Evolutionary conservation across 2,113 vertebrate species (phyloP).

Genomic region (Leptocoma aspasia): DNA sequence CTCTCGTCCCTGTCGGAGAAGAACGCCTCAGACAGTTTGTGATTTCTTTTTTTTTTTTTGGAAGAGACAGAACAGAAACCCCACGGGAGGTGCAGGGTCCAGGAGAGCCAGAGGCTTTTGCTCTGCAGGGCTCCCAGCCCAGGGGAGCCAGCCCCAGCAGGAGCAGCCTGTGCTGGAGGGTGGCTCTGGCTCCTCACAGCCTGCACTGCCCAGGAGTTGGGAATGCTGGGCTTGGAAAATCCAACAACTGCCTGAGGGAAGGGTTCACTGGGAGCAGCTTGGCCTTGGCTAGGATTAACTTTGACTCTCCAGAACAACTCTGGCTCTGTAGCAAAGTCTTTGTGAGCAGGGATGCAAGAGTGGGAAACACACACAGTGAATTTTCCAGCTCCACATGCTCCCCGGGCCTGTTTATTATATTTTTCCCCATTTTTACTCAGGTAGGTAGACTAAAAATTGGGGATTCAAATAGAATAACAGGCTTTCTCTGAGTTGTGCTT

Average conservation of each 20-base stretch:
- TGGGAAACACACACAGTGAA: not conserved
- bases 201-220: not conserved
- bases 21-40: conserved; percentile 78
- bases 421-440: conserved; percentile 72
- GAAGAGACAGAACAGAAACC: not conserved
- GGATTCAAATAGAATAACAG: conserved; percentile 15
- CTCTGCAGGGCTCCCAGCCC: conserved; percentile 22
- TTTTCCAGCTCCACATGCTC: conserved; percentile 25
- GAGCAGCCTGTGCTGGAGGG: conserved; percentile 10
- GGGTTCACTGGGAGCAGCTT: conserved; percentile 37
- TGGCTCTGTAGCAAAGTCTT: conserved; percentile 43
- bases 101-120: conserved; percentile 38
- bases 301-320: conserved; percentile 36
- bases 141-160: conserved; percentile 8
- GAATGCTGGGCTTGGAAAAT: conserved; percentile 2
- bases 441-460: conserved; percentile 65
- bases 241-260: not conserved
- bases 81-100: not conserved
- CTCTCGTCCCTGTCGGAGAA: conserved; percentile 91
- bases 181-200: not conserved
- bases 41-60: conserved; percentile 38
- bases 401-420: conserved; percentile 44
- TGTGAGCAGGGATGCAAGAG: conserved; percentile 29
- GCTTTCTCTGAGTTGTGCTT: conserved; percentile 56
- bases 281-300: conserved; percentile 30